A percentile compares a stretch with the other conserved stretches of the same genome.
These are phyloP conservation scores for Autographa gamma DNA, from an alignment of 2,888 invertebrate genomes.

Conservation along the genomic window DNA sequence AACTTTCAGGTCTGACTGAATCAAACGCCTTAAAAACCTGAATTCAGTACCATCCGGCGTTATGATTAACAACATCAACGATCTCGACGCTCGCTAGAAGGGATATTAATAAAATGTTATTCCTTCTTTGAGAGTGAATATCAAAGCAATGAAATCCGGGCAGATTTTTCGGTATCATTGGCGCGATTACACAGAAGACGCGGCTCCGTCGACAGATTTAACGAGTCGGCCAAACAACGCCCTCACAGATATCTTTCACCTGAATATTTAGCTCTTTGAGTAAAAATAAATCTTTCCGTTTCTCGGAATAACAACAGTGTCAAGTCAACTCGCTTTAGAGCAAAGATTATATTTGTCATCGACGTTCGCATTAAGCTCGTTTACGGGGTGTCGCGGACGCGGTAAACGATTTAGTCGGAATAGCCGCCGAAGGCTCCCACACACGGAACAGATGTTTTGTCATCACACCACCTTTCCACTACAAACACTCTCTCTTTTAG, in stretches of 20 bases:
- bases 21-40: background rate
- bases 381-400: constrained; percentile 81
- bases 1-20: no score
- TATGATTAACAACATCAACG: constrained; percentile 30
- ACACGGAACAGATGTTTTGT: constrained; percentile 84
- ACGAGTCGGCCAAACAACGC: constrained; percentile 81
- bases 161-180: constrained; percentile 83
- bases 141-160: constrained; percentile 82
- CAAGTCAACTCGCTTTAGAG: constrained; percentile 85
- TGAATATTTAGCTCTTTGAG: constrained; percentile 88
- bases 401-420: constrained; percentile 81
- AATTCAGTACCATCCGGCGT: constrained; percentile 14
- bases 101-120: constrained; percentile 78
- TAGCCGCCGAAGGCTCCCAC: constrained; percentile 69
- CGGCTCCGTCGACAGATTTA: constrained; percentile 82
- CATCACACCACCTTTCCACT: constrained; percentile 72
- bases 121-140: constrained; percentile 81
- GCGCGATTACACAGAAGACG: constrained; percentile 87
- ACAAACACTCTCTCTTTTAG: constrained; percentile 74
- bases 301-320: constrained; percentile 87
- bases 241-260: constrained; percentile 87
- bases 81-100: constrained; percentile 42
- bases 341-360: constrained; percentile 88
- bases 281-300: constrained; percentile 87
- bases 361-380: constrained; percentile 81